Evolutionary conservation across 2,113 vertebrate species (phyloP).

Genomic region (Nerophis ophidion): DNA sequence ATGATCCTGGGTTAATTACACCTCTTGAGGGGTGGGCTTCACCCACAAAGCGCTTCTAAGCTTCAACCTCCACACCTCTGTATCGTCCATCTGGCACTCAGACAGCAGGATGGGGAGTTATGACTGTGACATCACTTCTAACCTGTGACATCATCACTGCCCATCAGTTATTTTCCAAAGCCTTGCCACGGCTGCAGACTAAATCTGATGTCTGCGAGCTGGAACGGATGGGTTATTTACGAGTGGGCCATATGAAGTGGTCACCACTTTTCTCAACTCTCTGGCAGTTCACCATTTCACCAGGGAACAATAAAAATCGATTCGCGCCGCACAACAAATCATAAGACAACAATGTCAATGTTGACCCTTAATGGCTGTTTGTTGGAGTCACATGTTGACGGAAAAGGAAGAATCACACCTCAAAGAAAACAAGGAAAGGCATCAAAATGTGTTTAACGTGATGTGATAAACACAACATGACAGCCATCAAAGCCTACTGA

Average conservation of each 20-base stretch:
- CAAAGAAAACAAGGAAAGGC: slow-evolving; percentile 29
- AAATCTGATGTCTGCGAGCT: slow-evolving; percentile 56
- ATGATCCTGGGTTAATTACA: slow-evolving; percentile 77
- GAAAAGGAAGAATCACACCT: slow-evolving; percentile 32
- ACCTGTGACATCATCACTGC: slow-evolving; percentile 72
- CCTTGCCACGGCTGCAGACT: slow-evolving; percentile 61
- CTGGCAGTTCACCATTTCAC: slow-evolving; percentile 42
- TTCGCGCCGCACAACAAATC: slow-evolving; percentile 60
- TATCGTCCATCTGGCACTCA: slow-evolving; percentile 62
- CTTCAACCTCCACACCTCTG: slow-evolving; percentile 61
- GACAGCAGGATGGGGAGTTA: slow-evolving; percentile 63
- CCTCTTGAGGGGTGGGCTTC: slow-evolving; percentile 69
- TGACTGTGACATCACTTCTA: slow-evolving; percentile 70
- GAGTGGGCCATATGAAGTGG: slow-evolving; percentile 49
- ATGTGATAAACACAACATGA: slow-evolving; percentile 44
- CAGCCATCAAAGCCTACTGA: slow-evolving; percentile 51
- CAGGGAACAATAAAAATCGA: slow-evolving; percentile 68
- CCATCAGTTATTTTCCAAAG: slow-evolving; percentile 58
- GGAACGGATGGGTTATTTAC: slow-evolving; percentile 65
- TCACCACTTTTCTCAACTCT: slow-evolving; percentile 57
- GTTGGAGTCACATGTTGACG: slow-evolving; percentile 28
- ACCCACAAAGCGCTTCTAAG: slow-evolving; percentile 65
- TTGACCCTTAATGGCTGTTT: slow-evolving; percentile 42
- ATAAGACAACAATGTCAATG: slow-evolving; percentile 47
- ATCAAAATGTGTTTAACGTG: slow-evolving; percentile 41